These are phyloP conservation scores for Drosophila lini DNA, from an alignment of 1,140 invertebrate genomes.

Conservation along the genomic window DNA sequence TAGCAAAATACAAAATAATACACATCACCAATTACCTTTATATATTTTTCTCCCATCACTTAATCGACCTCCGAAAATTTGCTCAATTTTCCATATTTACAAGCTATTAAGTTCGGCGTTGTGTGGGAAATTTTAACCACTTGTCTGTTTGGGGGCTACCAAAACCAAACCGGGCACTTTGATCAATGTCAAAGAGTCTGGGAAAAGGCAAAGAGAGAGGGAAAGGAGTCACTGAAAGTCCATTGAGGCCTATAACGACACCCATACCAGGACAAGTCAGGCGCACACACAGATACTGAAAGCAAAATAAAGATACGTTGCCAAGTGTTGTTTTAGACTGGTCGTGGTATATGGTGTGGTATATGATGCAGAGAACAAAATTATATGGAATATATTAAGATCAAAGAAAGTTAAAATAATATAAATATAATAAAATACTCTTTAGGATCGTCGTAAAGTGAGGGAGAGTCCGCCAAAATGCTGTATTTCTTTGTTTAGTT, in stretches of 20 bases:
- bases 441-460: too few relatives aligned
- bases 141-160: conserved; percentile 60
- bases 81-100: not conserved
- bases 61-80: not conserved
- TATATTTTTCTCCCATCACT: not conserved
- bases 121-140: conserved; percentile 74
- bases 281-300: conserved; percentile 43
- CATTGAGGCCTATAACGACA: conserved; percentile 80
- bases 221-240: conserved; percentile 75
- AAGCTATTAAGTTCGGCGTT: not conserved
- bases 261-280: conserved; percentile 32
- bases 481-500: too few relatives aligned
- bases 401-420: not conserved
- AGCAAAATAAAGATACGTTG: conserved; percentile 80
- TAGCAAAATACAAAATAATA: not conserved
- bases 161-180: conserved; percentile 68
- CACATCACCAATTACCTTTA: fast-evolving
- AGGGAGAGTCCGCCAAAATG: too few relatives aligned
- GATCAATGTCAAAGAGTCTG: conserved; percentile 59
- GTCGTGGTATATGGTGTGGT: conserved; percentile 35
- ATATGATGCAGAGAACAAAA: conserved; percentile 5
- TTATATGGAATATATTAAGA: not conserved
- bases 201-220: conserved; percentile 29
- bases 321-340: conserved; percentile 70
- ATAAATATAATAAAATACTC: not conserved